Evolutionary conservation across 2,888 invertebrate species (phyloP).

Genomic region (Drosophila emarginata): DNA sequence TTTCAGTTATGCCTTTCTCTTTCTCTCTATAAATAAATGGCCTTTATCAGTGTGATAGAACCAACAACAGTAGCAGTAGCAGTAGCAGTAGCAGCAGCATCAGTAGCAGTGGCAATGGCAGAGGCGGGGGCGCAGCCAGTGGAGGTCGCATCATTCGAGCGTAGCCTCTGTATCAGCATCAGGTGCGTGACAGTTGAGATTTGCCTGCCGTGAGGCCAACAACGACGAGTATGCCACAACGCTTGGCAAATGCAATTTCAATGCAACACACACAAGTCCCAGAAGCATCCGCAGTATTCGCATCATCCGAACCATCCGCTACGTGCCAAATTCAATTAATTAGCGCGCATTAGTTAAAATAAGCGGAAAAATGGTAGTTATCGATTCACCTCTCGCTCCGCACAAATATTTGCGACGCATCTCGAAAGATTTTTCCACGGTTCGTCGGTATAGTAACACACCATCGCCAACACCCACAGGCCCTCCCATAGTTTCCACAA

Average conservation of each 20-base stretch:
- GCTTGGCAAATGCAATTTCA: constrained; percentile 26
- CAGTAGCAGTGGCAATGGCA: neutral
- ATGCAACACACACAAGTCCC: neutral
- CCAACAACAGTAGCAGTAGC: neutral
- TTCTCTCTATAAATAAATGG: neutral
- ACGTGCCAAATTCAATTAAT: constrained; percentile 42
- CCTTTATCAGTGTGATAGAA: constrained; percentile 4
- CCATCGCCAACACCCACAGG: constrained; percentile 40
- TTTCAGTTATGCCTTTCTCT: constrained; percentile 4
- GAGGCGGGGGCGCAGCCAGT: neutral
- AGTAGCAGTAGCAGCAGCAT: neutral
- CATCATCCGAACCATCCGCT: constrained; percentile 9
- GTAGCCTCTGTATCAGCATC: constrained; percentile 25
- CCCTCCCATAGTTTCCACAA: neutral
- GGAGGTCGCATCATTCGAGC: constrained; percentile 29
- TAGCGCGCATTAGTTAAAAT: constrained; percentile 44
- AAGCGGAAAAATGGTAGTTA: constrained; percentile 55
- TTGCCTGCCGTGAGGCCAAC: constrained; percentile 36
- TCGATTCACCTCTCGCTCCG: constrained; percentile 61
- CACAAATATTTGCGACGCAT: constrained; percentile 74
- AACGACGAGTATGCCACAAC: neutral
- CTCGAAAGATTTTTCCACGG: constrained; percentile 77
- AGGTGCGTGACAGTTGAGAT: constrained; percentile 58
- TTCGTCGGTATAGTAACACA: constrained; percentile 75
- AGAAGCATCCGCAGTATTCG: neutral